Evolutionary conservation across 2,113 vertebrate species (phyloP).

Genomic region (Triplophysa dalaica): DNA sequence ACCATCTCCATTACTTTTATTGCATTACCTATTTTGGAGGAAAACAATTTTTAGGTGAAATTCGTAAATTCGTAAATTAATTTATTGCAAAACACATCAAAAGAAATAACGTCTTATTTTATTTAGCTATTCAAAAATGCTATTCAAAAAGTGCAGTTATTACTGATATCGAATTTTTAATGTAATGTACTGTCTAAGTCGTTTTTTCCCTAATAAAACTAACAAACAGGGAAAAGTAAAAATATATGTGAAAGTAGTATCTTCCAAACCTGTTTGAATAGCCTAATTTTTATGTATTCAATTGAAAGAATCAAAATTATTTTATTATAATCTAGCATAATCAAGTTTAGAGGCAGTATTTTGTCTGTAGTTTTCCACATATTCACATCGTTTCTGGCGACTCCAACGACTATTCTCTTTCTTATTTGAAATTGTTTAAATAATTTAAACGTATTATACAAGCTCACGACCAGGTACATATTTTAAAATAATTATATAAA

Average conservation of each 20-base stretch:
- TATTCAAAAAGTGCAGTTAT: not conserved
- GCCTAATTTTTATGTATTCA: not conserved
- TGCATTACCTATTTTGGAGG: not conserved
- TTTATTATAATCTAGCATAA: not conserved
- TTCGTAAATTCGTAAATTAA: not conserved
- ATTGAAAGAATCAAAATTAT: no score
- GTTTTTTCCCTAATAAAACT: no score
- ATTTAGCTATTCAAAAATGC: not conserved
- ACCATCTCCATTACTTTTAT: not conserved
- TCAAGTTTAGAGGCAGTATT: not conserved
- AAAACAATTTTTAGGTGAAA: not conserved
- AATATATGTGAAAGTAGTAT: not conserved
- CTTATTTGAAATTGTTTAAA: not conserved
- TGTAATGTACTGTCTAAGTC: not conserved
- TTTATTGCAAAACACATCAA: not conserved
- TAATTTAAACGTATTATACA: not conserved
- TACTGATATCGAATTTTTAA: not conserved
- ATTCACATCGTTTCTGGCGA: not conserved
- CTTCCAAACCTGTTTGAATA: not conserved
- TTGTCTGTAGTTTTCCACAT: not conserved
- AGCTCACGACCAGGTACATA: not conserved
- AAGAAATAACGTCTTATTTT: not conserved
- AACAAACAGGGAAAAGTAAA: no score
- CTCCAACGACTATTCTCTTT: not conserved
- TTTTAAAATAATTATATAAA: not conserved